A percentile compares a stretch with the other conserved stretches of the same genome.
Evolutionary conservation across 2,797 vertebrate genomes (phyloP).

Genomic region (Manis javanica): DNA sequence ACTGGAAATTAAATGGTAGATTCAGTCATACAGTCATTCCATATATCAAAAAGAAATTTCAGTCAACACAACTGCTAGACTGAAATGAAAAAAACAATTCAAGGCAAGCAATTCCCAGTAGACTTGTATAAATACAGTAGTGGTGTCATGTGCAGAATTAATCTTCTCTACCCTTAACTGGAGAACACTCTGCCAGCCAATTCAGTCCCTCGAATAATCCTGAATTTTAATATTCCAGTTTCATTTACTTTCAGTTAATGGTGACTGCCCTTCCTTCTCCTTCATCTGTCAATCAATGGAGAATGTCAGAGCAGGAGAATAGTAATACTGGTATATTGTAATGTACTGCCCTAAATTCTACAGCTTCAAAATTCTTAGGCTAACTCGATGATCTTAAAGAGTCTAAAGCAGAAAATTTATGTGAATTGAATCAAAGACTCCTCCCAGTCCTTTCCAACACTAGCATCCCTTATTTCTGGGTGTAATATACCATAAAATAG

Average conservation of each 20-base stretch:
- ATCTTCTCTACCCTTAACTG: constrained; percentile 52
- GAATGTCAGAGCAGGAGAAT: constrained; percentile 61
- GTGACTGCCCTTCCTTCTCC: constrained; percentile 64
- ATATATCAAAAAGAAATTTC: constrained; percentile 59
- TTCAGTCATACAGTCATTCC: constrained; percentile 50
- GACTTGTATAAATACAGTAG: background rate
- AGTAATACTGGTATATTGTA: constrained; percentile 59
- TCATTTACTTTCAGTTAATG: constrained; percentile 73
- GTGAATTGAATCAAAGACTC: constrained; percentile 39
- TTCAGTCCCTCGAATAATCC: constrained; percentile 65
- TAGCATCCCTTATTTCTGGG: background rate
- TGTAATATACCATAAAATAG: constrained; percentile 4
- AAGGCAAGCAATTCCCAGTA: constrained; percentile 48
- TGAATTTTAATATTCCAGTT: constrained; percentile 71
- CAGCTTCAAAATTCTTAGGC: constrained; percentile 32
- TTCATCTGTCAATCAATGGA: constrained; percentile 68
- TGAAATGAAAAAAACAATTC: constrained; percentile 67
- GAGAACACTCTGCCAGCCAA: constrained; percentile 41
- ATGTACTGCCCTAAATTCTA: constrained; percentile 58
- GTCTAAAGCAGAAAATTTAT: constrained; percentile 16
- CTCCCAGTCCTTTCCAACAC: background rate
- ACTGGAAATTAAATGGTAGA: constrained; percentile 69
- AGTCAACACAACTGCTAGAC: constrained; percentile 50
- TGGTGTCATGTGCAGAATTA: constrained; percentile 44
- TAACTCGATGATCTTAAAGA: constrained; percentile 53